These are phyloP conservation scores for Drosophila hydei DNA, from an alignment of 1,140 invertebrate species.

Conservation along the genomic window DNA sequence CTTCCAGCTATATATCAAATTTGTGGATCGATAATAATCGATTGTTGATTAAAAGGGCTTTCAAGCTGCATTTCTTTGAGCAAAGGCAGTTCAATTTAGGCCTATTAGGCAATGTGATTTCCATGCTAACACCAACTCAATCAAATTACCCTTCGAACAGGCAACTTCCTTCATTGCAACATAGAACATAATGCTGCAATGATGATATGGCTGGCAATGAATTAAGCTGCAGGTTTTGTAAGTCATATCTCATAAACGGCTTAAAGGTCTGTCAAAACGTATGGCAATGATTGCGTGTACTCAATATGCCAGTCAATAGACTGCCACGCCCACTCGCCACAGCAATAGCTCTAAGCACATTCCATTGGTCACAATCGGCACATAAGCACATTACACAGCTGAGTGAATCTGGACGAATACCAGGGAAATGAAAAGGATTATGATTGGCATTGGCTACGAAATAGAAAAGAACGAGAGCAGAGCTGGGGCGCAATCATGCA, in stretches of 20 bases:
- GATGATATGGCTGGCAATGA: too few relatives aligned
- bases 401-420: constrained; percentile 1
- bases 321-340: constrained; percentile 7
- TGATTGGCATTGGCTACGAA: constrained; percentile 33
- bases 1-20: too few relatives aligned
- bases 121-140: too few relatives aligned
- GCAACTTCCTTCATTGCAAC: too few relatives aligned
- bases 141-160: too few relatives aligned
- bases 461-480: not conserved
- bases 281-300: not conserved
- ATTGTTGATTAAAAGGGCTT: too few relatives aligned
- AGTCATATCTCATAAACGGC: not conserved
- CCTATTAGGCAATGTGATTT: too few relatives aligned
- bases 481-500: not conserved
- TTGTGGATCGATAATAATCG: too few relatives aligned
- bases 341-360: not conserved
- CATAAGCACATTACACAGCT: constrained; percentile 20
- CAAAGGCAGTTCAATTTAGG: too few relatives aligned
- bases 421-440: constrained; percentile 14
- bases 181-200: too few relatives aligned
- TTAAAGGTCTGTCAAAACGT: not conserved
- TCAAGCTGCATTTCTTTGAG: too few relatives aligned
- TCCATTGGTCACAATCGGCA: not conserved
- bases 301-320: constrained; percentile 1
- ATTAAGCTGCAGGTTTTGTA: too few relatives aligned